Evolutionary conservation across 2,888 invertebrate species (phyloP).

Genomic region (Noctua pronuba): DNA sequence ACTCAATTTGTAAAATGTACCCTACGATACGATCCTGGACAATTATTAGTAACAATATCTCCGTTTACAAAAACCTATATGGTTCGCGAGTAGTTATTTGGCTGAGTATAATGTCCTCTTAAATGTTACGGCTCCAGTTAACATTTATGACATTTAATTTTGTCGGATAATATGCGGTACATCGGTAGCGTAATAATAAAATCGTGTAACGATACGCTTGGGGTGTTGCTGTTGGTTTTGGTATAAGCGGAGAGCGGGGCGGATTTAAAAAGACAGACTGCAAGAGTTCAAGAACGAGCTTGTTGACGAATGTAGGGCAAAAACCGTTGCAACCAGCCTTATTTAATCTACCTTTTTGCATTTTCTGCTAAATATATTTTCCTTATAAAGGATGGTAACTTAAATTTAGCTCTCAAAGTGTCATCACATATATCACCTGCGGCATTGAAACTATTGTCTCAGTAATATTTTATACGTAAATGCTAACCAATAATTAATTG

Average conservation of each 20-base stretch:
- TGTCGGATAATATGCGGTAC: conserved; percentile 78
- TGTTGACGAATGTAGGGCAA: background rate
- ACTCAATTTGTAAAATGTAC: conserved; percentile 55
- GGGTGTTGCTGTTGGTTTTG: conserved; percentile 66
- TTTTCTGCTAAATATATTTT: background rate
- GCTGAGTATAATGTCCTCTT: conserved; percentile 78
- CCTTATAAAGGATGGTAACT: background rate
- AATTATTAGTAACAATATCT: conserved; percentile 66
- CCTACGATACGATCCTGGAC: conserved; percentile 45
- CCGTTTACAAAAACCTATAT: conserved; percentile 66
- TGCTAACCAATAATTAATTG: background rate
- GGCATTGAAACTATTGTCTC: background rate
- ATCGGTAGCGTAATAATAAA: conserved; percentile 84
- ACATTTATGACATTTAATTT: conserved; percentile 89
- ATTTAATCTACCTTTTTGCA: background rate
- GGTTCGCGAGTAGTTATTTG: conserved; percentile 73
- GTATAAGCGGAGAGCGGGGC: conserved; percentile 18
- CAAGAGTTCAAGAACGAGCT: background rate
- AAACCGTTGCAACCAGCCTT: background rate
- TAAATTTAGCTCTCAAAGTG: background rate
- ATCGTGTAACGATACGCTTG: conserved; percentile 82
- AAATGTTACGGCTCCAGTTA: conserved; percentile 83
- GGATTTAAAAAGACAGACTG: background rate
- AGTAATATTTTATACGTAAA: background rate
- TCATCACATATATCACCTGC: background rate